Percentiles rank a stretch among this genome's conserved stretches.
phyloP scores from a whole-genome alignment of 2,888 invertebrate genomes.

The Cybosia mesomella region DNA sequence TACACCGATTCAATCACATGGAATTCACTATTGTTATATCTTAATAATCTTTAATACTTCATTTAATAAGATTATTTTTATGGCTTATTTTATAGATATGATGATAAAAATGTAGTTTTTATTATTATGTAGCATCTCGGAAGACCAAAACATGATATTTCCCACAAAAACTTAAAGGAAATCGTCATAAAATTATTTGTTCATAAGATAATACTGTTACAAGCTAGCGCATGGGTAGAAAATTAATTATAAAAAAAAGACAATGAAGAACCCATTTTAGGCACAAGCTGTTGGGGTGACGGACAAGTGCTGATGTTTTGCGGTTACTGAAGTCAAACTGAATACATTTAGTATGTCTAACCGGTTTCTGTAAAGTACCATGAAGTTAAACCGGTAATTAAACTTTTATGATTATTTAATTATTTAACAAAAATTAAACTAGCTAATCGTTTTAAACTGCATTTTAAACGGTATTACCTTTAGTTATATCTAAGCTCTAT shows the following conservation, averaged over 20 bases:
- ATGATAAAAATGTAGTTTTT: no score
- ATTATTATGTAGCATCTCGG: background rate
- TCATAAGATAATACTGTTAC: conserved; percentile 22
- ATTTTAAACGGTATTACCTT: background rate
- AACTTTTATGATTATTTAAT: no score
- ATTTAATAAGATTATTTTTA: no score
- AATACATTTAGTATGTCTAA: background rate
- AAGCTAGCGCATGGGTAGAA: conserved; percentile 43
- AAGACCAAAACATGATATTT: conserved; percentile 4
- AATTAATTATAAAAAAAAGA: conserved; percentile 47
- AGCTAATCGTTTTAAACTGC: background rate
- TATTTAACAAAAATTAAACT: background rate
- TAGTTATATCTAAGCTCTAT: no score
- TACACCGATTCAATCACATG: no score
- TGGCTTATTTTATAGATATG: background rate
- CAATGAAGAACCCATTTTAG: conserved; percentile 53
- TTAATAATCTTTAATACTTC: no score
- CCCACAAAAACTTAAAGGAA: conserved; percentile 19
- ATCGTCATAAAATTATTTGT: conserved; percentile 16
- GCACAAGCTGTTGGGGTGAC: conserved; percentile 46
- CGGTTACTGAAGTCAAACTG: conserved; percentile 17
- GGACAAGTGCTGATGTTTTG: conserved; percentile 28
- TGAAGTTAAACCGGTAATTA: background rate
- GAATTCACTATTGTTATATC: no score
- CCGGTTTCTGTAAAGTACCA: background rate